These are phyloP conservation scores for Drosophila hawaiiensis DNA, from an alignment of 2,888 invertebrate species.

Conservation along the genomic window DNA sequence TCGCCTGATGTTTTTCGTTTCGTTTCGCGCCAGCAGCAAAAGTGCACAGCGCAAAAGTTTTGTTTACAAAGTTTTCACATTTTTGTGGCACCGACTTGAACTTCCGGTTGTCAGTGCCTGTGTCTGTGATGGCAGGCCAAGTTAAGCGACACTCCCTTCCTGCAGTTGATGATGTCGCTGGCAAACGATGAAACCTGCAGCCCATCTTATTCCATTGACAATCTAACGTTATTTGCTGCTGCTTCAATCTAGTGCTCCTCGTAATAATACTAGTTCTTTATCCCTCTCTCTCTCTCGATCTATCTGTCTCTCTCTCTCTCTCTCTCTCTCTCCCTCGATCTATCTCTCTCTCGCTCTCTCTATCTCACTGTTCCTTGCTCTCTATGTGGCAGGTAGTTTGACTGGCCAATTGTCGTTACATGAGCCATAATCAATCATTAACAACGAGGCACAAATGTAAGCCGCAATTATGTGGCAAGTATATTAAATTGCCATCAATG, in stretches of 20 bases:
- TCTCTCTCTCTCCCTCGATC: no score
- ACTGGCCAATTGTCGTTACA: neutral
- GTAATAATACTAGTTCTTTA: neutral
- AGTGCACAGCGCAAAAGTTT: conserved; percentile 77
- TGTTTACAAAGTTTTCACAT: conserved; percentile 81
- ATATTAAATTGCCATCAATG: conserved; percentile 65
- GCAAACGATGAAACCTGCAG: neutral
- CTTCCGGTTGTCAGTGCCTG: conserved; percentile 56
- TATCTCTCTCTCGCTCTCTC: neutral
- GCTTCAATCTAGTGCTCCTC: conserved; percentile 15
- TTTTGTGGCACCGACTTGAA: conserved; percentile 79
- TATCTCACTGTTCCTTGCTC: neutral
- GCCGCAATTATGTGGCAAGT: conserved; percentile 71
- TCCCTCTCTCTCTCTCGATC: no score
- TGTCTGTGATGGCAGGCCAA: conserved; percentile 18
- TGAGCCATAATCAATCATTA: conserved; percentile 70
- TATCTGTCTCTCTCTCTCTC: neutral
- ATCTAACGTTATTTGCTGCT: conserved; percentile 36
- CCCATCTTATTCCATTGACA: conserved; percentile 34
- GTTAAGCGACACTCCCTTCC: conserved; percentile 64
- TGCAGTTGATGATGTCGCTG: conserved; percentile 60
- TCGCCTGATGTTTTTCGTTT: conserved; percentile 65
- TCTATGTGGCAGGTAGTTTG: neutral
- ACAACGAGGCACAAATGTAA: conserved; percentile 37
- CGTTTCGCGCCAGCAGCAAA: conserved; percentile 72